Base-by-base conservation (phyloP, 2,113 vertebrate genomes). In the Mustela nigripes region DNA sequence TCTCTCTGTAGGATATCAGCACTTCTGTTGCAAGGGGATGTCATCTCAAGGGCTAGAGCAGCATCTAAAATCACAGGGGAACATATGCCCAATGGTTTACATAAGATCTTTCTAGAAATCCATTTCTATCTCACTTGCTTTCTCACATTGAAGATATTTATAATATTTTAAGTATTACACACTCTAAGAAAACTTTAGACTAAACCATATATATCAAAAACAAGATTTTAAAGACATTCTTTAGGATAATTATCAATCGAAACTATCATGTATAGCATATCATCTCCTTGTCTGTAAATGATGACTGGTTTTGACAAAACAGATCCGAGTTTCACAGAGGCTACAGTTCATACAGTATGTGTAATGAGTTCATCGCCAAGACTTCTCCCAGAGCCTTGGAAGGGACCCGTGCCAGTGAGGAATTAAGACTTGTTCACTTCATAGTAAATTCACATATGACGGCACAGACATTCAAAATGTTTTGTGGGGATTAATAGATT, bases 11-110 rank as follows among this genome's bases (percentile, higher is more conserved):
- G 91, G 62, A 79, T 31, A 12, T 53, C 69, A 78, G 88, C 62
- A 74, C 8, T 95, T 91, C 53, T 10, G 18, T 56, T 78, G 39
- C 69, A 76, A 36, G 50, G 86, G 7, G 91, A 85, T 53, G 28
- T 90, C 87, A 63, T 80, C 74, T 71, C 90, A 65, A 83, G 60
- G 24, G 26, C 39, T n/a, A 53, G 11, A 91, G 90, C 81, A 90
- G 89, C 94, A 86, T 81, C 98, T 98, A 50, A 93, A 96, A 96
- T 78, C 42, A 97, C 81, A 94, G 31, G 6, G 16, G 12, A 4
- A 53, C 1, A 93, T n/a, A 79, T 1, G 12, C 16, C 60, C 82
- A 89, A 62, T 2, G 80, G 7, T 85, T 73, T 74, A 48, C 31
- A 78, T 15, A 60, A 39, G 63, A 11, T 91, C 26, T 73, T 60